Base-by-base conservation (phyloP, 1,140 invertebrate species). In the Archivesica marissinica region DNA sequence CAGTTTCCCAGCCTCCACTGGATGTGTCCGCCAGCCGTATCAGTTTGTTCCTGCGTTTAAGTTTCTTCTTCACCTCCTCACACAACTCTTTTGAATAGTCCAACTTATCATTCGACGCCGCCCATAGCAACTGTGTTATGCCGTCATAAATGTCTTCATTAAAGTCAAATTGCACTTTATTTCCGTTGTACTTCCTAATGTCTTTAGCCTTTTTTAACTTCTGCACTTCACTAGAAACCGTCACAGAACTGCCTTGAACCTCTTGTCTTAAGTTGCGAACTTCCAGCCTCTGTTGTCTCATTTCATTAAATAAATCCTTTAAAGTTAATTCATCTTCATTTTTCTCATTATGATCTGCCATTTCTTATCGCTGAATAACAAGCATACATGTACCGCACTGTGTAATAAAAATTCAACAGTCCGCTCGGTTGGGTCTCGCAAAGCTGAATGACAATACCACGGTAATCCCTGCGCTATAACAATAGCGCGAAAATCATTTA, bases 1-100 rank as follows among this genome's bases (percentile, higher is more conserved):
- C 44, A 25, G 25, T 76, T 30, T 56, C 74, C 44, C 74, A 76
- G 15, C 74, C 74, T 30, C 50, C 13, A 39, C 35, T 33, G 15
- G 44, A 52, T 1, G 50, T 35, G 41, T 76, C 74, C 2, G 74
- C 66, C 15, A 70, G 9, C 11, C 38, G 11, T 11, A 35, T 70
- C 11, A 70, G 66, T 41, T 41, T 30, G 1, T 76, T 56, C 25
- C 2, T 52, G 11, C 25, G 9, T 11, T 50, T 76, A 20, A 54
- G 23, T 30, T 2, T 17, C 1, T 41, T 17, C 39, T 25, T 11
- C 20, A n/a, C n/a, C 3, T 3, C 30, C 41, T 17, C 39, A n/a
- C 15, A 20, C 23, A 72, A n/a, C 38, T 70, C 66, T 17, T 35
- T 41, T 20, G 30, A 9, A 25, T 70, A 70, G 33, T 70, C 66